Evolutionary conservation across 2,797 vertebrate genomes (phyloP).

Genomic region (Paedocypris micromegethes): DNA sequence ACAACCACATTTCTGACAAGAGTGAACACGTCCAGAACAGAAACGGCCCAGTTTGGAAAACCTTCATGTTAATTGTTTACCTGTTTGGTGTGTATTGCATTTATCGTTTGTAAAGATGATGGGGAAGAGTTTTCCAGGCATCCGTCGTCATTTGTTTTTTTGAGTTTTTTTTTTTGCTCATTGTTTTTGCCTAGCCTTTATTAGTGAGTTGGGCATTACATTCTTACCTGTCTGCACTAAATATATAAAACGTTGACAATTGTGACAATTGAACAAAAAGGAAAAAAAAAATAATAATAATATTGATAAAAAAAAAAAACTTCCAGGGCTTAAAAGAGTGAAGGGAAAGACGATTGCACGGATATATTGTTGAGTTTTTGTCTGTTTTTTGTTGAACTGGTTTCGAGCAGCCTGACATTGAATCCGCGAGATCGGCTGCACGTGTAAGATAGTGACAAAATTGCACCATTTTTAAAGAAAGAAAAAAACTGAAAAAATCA

Average conservation of each 20-base stretch:
- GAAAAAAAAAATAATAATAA: conserved; percentile 46
- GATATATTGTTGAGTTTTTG: conserved; percentile 50
- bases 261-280: conserved; percentile 54
- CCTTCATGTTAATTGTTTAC: conserved; percentile 87
- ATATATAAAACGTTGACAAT: conserved; percentile 60
- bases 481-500: conserved; percentile 69
- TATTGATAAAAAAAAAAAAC: conserved; percentile 60
- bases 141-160: conserved; percentile 78
- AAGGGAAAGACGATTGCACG: conserved; percentile 79
- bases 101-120: conserved; percentile 63
- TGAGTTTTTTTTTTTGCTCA: conserved; percentile 62
- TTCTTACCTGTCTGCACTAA: conserved; percentile 98
- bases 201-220: conserved; percentile 96
- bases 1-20: conserved; percentile 76
- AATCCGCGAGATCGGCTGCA: conserved; percentile 86
- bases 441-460: conserved; percentile 81
- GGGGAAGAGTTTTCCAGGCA: conserved; percentile 77
- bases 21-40: conserved; percentile 74
- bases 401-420: conserved; percentile 81
- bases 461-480: conserved; percentile 90
- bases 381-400: conserved; percentile 84
- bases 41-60: conserved; percentile 78
- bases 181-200: conserved; percentile 75
- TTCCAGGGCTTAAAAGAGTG: conserved; percentile 88
- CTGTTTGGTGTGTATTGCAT: conserved; percentile 80